Percentiles rank a stretch among this genome's conserved stretches.
These are phyloP conservation scores for Dasysyrphus albostriatus DNA, from an alignment of 2,888 invertebrate species.

Conservation along the genomic window DNA sequence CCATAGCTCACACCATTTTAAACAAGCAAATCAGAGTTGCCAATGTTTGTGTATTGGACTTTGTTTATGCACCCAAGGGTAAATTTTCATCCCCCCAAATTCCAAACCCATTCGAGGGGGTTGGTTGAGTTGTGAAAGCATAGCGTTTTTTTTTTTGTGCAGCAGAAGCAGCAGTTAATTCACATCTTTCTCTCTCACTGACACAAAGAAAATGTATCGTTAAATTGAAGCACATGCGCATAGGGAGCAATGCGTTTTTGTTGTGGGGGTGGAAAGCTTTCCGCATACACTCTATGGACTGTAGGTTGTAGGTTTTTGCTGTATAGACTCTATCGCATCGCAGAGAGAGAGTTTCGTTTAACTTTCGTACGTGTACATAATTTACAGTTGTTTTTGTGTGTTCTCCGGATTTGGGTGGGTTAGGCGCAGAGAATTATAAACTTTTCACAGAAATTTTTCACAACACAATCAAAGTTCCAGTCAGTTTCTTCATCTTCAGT, in stretches of 20 bases:
- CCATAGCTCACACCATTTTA: not conserved
- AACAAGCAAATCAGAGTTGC: not conserved
- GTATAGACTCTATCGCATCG: conserved; percentile 38
- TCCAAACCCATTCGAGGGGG: conserved; percentile 34
- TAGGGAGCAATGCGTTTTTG: conserved; percentile 52
- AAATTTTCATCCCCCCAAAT: conserved; percentile 44
- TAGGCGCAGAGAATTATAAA: conserved; percentile 15
- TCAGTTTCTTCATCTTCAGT: conserved; percentile 52
- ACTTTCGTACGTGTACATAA: not conserved
- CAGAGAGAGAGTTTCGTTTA: not conserved
- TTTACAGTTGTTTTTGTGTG: conserved; percentile 29
- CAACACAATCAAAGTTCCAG: conserved; percentile 42
- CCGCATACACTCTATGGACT: conserved; percentile 36
- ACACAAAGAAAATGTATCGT: not conserved
- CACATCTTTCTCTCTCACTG: conserved; percentile 5
- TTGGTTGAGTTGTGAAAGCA: not conserved
- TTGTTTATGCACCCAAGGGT: conserved; percentile 67
- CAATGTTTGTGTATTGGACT: conserved; percentile 41
- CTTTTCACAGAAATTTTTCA: conserved; percentile 47
- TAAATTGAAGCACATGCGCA: conserved; percentile 57
- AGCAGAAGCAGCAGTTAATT: conserved; percentile 30
- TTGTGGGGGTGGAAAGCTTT: conserved; percentile 75
- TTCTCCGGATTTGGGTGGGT: conserved; percentile 71
- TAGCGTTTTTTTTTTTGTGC: conserved; percentile 3
- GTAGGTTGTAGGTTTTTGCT: not conserved